These are phyloP conservation scores for Rhipidura dahli DNA, from an alignment of 2,113 vertebrate species.

Conservation along the genomic window DNA sequence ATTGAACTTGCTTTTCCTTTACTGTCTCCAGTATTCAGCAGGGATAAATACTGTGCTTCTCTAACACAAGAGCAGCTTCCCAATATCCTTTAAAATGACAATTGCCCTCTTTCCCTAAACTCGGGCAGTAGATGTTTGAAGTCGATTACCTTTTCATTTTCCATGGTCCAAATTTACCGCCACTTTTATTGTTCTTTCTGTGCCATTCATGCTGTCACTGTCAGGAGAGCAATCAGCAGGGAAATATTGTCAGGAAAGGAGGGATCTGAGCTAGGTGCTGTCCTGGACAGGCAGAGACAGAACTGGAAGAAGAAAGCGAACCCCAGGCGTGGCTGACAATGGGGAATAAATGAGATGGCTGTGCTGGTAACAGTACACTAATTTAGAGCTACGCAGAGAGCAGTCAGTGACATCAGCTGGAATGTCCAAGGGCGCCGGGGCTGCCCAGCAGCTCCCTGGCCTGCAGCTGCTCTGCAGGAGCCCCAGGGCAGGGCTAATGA, in stretches of 20 bases:
- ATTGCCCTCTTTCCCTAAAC: not conserved
- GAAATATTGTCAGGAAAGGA: not conserved
- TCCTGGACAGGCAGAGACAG: not conserved
- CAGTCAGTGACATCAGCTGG: not conserved
- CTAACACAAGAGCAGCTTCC: not conserved
- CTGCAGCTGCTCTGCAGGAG: not conserved
- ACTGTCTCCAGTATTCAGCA: not conserved
- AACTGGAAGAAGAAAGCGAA: not conserved
- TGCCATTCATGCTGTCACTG: not conserved
- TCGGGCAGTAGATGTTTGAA: not conserved
- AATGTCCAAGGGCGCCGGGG: not conserved
- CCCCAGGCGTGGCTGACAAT: fast-evolving
- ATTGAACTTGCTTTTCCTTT: not conserved
- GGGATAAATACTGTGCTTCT: not conserved
- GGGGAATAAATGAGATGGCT: not conserved
- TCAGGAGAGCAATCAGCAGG: not conserved
- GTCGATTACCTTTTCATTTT: not conserved
- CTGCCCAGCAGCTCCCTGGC: not conserved
- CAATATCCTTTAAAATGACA: not conserved
- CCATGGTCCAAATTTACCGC: not conserved
- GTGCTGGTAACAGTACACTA: not conserved
- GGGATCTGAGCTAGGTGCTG: not conserved
- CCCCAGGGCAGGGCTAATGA: not conserved
- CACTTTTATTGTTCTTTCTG: not conserved
- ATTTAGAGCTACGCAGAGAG: not conserved